Percentiles rank a stretch among this genome's conserved stretches.
phyloP scores from a whole-genome alignment of 2,797 vertebrate genomes.

The Bovichtus diacanthus region DNA sequence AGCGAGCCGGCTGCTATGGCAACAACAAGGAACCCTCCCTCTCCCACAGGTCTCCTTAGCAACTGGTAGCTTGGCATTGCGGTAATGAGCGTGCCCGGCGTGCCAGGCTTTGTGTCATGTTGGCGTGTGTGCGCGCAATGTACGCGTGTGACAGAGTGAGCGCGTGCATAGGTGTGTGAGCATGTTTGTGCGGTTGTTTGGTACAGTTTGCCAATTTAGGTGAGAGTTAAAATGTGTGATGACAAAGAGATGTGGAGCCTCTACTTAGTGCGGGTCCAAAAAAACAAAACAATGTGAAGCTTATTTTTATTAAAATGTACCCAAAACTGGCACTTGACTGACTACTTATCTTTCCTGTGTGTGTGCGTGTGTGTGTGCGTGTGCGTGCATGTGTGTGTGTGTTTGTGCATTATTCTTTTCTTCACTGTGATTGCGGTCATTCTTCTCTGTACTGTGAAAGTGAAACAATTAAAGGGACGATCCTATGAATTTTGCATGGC shows the following conservation, averaged over 20 bases:
- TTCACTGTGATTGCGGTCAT: constrained; percentile 62
- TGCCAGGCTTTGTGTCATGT: constrained; percentile 85
- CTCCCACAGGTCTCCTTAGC: constrained; percentile 91
- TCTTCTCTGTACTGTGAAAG: constrained; percentile 81
- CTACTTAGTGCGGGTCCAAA: constrained; percentile 47
- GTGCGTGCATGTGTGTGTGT: constrained; percentile 41
- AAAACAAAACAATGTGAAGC: constrained; percentile 30
- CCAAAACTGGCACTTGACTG: constrained; percentile 56
- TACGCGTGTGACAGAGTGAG: constrained; percentile 41
- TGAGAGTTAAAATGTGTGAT: constrained; percentile 74
- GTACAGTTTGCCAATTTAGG: constrained; percentile 67
- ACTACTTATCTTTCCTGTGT: constrained; percentile 42
- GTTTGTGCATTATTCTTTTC: constrained; percentile 50
- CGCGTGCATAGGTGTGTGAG: constrained; percentile 34
- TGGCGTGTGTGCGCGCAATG: constrained; percentile 70
- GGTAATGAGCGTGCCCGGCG: constrained; percentile 87
- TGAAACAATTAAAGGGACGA: constrained; percentile 84
- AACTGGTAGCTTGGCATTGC: constrained; percentile 89
- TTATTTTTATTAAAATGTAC: constrained; percentile 62
- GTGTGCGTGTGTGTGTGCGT: constrained; percentile 20
- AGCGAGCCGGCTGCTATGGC: constrained; percentile 87
- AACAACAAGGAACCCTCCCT: constrained; percentile 89
- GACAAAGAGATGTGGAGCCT: constrained; percentile 61
- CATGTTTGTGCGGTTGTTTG: constrained; percentile 43
- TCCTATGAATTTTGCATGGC: constrained; percentile 80